Evolutionary conservation across 1,140 invertebrate genomes (phyloP).

Genomic region (Galendromus occidentalis): DNA sequence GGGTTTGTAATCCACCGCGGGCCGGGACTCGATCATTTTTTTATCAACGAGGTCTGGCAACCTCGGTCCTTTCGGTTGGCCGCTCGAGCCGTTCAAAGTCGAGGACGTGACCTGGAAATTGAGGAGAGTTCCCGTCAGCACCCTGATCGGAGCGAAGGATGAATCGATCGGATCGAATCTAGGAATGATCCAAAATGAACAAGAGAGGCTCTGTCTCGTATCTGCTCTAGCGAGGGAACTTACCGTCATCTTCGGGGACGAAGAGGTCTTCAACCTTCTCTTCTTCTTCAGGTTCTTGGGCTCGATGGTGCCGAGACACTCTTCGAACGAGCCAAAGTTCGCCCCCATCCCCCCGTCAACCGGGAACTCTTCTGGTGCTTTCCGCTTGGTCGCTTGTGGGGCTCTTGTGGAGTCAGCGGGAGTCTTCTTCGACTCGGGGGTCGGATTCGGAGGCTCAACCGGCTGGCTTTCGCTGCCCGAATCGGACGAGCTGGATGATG

Average conservation of each 20-base stretch:
- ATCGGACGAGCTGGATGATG: no score
- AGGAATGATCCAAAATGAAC: no score
- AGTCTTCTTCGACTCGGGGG: no score
- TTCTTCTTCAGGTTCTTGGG: neutral
- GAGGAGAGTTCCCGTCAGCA: no score
- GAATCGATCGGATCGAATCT: no score
- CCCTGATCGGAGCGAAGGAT: no score
- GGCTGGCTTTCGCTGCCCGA: no score
- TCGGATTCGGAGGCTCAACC: no score
- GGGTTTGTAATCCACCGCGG: neutral
- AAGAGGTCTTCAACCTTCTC: neutral
- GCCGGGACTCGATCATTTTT: neutral
- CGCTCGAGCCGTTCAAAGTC: neutral
- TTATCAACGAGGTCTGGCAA: neutral
- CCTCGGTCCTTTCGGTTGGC: neutral
- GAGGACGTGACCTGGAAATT: neutral
- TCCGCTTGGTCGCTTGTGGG: neutral
- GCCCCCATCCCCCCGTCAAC: neutral
- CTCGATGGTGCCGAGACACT: neutral
- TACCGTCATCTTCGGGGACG: conserved; percentile 2
- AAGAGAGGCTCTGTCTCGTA: no score
- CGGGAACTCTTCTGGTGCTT: neutral
- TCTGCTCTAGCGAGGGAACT: neutral
- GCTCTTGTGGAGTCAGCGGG: no score
- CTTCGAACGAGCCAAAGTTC: conserved; percentile 2